phyloP scores from a whole-genome alignment of 2,797 vertebrate genomes.

The Microctenopoma lineatum region DNA sequence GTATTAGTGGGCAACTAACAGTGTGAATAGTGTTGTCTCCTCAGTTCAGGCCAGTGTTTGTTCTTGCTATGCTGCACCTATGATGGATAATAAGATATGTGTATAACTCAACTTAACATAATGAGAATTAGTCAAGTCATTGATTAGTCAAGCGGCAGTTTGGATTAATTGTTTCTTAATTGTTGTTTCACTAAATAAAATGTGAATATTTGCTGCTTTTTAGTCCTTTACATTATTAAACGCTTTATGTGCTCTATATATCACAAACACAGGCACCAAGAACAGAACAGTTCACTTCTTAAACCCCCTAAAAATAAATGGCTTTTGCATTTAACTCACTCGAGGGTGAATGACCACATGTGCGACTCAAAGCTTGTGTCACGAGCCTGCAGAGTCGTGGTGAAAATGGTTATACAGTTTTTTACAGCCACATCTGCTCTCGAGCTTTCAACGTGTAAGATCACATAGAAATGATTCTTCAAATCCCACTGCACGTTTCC shows the following conservation, averaged over 20 bases:
- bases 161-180: not conserved
- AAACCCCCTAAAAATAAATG: not conserved
- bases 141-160: not conserved
- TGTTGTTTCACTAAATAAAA: not conserved
- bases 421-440: slow-evolving; percentile 40
- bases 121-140: not conserved
- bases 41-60: too few relatives aligned
- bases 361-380: not conserved
- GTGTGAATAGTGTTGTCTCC: not conserved
- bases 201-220: not conserved
- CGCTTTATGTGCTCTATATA: not conserved
- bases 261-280: not conserved
- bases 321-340: not conserved
- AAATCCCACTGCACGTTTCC: slow-evolving; percentile 23
- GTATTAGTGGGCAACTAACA: not conserved
- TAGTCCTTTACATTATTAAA: not conserved
- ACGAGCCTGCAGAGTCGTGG: not conserved
- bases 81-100: too few relatives aligned
- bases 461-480: slow-evolving; percentile 33
- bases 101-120: too few relatives aligned
- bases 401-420: slow-evolving; percentile 7
- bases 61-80: too few relatives aligned
- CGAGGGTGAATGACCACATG: slow-evolving; percentile 11
- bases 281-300: not conserved
- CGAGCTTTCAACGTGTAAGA: slow-evolving; percentile 13